Conservation (phyloP, 2,888 invertebrate species). For the Acrobasis consociella region DNA sequence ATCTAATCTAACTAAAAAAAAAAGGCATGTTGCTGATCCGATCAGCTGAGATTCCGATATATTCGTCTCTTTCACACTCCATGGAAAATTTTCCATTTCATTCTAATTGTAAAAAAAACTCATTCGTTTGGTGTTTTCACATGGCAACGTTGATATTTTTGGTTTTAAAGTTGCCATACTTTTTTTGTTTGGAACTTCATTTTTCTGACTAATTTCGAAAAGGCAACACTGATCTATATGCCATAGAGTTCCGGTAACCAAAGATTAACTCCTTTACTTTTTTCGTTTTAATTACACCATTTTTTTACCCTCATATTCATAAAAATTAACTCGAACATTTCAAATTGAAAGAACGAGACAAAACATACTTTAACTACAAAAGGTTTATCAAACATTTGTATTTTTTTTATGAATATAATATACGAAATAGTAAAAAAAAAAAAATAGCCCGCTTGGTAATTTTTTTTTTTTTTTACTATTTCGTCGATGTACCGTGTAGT, state of each 20-base stretch:
- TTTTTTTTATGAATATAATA: too few relatives aligned
- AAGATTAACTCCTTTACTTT: not conserved
- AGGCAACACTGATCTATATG: slow-evolving; percentile 10
- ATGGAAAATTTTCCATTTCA: slow-evolving; percentile 12
- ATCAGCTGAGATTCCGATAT: slow-evolving; percentile 19
- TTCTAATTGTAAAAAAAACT: not conserved
- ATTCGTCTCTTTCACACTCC: slow-evolving; percentile 10
- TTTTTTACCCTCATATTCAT: too few relatives aligned
- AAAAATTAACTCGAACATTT: too few relatives aligned
- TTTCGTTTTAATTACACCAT: not conserved
- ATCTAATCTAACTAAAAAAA: slow-evolving; percentile 4
- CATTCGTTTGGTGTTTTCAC: not conserved
- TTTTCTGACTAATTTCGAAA: slow-evolving; percentile 6
- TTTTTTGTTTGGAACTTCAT: slow-evolving; percentile 4
- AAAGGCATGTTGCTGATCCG: slow-evolving; percentile 13
- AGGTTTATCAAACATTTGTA: too few relatives aligned
- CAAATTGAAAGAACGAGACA: too few relatives aligned
- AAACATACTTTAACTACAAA: too few relatives aligned
- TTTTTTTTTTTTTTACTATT: not conserved
- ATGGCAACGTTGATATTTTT: not conserved
- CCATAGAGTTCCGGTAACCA: slow-evolving; percentile 7
- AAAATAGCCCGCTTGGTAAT: too few relatives aligned
- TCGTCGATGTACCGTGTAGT: too few relatives aligned
- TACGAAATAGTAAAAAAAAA: too few relatives aligned
- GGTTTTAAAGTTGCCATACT: not conserved